Evolutionary conservation across 2,797 vertebrate species (phyloP), one percentile per base, ranked within the genome.

Genomic region (Melanogrammus aeglefinus): DNA sequence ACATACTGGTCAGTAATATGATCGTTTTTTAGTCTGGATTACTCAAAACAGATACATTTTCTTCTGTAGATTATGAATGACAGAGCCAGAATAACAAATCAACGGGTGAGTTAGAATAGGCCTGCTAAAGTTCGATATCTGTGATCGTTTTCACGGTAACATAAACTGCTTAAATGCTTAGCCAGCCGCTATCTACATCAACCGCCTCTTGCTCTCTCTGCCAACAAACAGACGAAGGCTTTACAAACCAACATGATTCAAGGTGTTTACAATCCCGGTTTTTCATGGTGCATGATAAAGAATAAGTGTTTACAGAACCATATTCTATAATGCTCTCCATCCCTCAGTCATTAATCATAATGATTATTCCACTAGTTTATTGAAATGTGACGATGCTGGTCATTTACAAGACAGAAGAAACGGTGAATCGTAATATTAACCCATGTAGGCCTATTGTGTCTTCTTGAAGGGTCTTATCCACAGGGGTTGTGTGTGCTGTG

Each of bases 1-100:
- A 72, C 70, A 78, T 41, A 75, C 76, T 76, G 81, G 63, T 38
- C 72, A 77, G 66, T 27, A 77, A 74, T 73, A 39, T 75, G 77
- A 77, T 16, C 10, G 33, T 72, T 16, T 29, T 12, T 72, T 72
- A 72, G 6, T 72, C 70, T 29, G 27, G 24, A 71, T 6, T 27
- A 27, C n/a, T 27, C 6, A 27, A 71, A 71, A 71, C 69, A 71
- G n/a, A 33, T 47, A 16, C 16, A 12, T 47, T 47, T 47, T 72
- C 27, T 72, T 35, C 10, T 29, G 72, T 1, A 73, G 33, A 38
- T 18, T 36, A 8, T 21, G 29, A 29, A 27, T 13, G 71, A 8
- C 71, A 72, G 39, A 33, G 71, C 18, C 4, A 63, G 18, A 63
- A 63, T 21, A 27, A 27, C 57, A 66, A 57, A n/a, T 57, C 51